Evolutionary conservation across 2,797 vertebrate genomes (phyloP), one percentile per base, ranked within the genome.

Genomic region (Erithacus rubecula): DNA sequence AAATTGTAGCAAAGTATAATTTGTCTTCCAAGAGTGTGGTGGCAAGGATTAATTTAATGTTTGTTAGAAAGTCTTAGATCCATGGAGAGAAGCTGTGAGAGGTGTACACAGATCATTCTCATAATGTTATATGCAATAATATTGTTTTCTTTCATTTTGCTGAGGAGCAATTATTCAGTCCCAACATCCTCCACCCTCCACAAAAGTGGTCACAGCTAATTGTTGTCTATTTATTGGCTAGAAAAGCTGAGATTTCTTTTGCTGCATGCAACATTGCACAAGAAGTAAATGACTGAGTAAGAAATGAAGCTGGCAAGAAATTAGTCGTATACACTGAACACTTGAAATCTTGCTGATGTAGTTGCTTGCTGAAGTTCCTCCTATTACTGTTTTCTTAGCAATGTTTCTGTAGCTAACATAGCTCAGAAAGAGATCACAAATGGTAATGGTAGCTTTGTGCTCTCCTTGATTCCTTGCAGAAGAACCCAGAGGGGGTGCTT

Each of bases 1-100:
- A 78, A 78, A 91, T 29, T 59, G 58, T 65, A 62, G 84, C 15
- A 74, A 69, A 78, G 36, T 87, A 51, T 24, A 14, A 62, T 93
- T 94, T 95, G 76, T 91, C 69, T 92, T 94, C 67, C 17, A 70
- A 29, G 39, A 77, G 11, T 56, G 41, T 81, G 21, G 44, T 71
- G 59, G 59, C 76, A 91, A 70, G 58, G 56, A 75, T 82, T 96
- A 87, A 92, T 80, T 81, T 89, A 67, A 70, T 86, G 69, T 92
- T 89, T 90, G 26, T 72, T 83, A 68, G 60, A 59, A 91, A 69
- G 52, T 51, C 67, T 84, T 83, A 59, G 27, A 47, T 93, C 72
- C 72, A 82, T 86, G 69, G 82, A 82, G 84, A 67, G 52, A 79
- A 75, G 51, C 63, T 72, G 19, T 58, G 29, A 86, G 46, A 71